Evolutionary conservation across 2,888 invertebrate genomes (phyloP), one percentile per base, ranked within the genome.

Genomic region (Gymnosoma rotundatum): DNA sequence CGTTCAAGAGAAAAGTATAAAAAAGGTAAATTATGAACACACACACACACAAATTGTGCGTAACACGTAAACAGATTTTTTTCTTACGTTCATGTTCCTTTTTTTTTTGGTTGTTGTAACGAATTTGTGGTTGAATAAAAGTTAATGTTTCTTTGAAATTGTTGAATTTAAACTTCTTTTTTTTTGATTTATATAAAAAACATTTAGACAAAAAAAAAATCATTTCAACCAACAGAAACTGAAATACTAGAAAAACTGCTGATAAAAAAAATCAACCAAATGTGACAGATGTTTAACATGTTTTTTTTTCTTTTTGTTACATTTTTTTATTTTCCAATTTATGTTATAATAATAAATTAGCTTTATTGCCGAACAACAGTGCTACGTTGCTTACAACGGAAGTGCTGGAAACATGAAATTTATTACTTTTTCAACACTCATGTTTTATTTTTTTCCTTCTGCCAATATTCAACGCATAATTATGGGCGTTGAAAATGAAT

Each of bases 251-350:
- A 58, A 58, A 54, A 72, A 64, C 36, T 56, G 9, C 7, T 45
- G 42, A 42, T 64, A 14, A 45, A 36, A 73, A n/a, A 45, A 50
- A 80, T 42, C 16, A 63, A 58, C 21, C 45, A 36, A 78, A 74
- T 78, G 81, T 78, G 81, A 84, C 84, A 84, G 84, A 84, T 84
- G 84, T 84, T 78, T 76, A 45, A 84, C 63, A 64, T 70, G 1
- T 81, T 60, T 80, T 18, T 67, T 10, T 4, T 45, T n/a, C n/a
- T 25, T 25, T 4, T 25, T 25, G 25, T 25, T 25, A 25, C 25
- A 25, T 25, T 25, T 52, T 70, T 69, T 38, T 70, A 54, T 32
- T 64, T 58, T 48, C 14, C 69, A 75, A 66, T 72, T 72, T 48
- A 69, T 69, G 16, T 69, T 52, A 66, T 50, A 72, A 76, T 83